Percentiles rank a stretch among this genome's conserved stretches.
Evolutionary conservation across 2,113 vertebrate species (phyloP).

Genomic region (Zapus hudsonius): DNA sequence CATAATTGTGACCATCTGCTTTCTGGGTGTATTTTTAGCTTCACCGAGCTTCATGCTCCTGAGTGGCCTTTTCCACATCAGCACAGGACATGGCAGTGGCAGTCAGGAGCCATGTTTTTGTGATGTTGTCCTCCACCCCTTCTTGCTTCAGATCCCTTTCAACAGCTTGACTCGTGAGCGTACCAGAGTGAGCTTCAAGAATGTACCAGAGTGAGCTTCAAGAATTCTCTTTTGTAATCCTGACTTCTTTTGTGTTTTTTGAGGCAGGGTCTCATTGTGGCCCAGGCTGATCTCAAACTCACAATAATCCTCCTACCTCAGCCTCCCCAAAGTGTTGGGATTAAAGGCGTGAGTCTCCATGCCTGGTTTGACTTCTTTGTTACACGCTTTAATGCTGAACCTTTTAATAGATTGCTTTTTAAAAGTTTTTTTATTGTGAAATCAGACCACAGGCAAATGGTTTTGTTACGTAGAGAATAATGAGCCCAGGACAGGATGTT

Average conservation of each 20-base stretch:
- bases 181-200: not conserved
- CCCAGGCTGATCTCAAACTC: too few species aligned
- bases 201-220: not conserved
- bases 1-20: slow-evolving; percentile 83
- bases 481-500: not conserved
- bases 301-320: too few species aligned
- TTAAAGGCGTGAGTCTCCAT: too few species aligned
- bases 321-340: too few species aligned
- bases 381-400: not conserved
- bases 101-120: slow-evolving; percentile 59
- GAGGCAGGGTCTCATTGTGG: too few species aligned
- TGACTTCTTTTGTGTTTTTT: not conserved
- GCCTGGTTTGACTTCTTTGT: too few species aligned
- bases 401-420: not conserved
- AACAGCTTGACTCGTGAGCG: too few species aligned
- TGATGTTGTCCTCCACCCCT: not conserved
- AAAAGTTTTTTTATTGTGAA: not conserved
- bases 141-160: slow-evolving; percentile 24
- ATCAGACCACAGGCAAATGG: not conserved
- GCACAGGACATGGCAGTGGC: slow-evolving; percentile 34
- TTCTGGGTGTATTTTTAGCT: slow-evolving; percentile 50
- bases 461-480: not conserved
- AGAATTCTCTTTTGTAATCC: not conserved
- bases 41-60: slow-evolving; percentile 65
- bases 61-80: slow-evolving; percentile 64